Percentiles rank a stretch among this genome's conserved stretches.
Conservation (phyloP, 2,888 invertebrate genomes). For the Dolichomitus sp. region DNA sequence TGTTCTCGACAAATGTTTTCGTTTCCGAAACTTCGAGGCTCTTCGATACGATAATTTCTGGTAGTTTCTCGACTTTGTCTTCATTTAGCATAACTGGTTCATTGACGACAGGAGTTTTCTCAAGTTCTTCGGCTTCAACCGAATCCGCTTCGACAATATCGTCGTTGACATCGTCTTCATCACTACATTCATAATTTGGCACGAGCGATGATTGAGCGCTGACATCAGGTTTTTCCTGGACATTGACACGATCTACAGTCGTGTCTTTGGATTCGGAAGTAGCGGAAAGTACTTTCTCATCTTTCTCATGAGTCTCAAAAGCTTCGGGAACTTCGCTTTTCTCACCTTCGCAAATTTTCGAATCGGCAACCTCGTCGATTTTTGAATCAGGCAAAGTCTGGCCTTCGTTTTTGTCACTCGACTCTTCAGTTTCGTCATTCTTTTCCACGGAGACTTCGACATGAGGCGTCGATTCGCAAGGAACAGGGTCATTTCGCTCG, state of each 20-base stretch:
- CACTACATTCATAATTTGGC: conserved; percentile 70
- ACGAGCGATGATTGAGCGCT: conserved; percentile 66
- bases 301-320: conserved; percentile 6
- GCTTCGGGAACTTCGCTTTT: neutral
- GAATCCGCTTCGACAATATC: conserved; percentile 66
- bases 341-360: conserved; percentile 8
- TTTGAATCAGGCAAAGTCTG: neutral
- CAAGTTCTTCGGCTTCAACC: conserved; percentile 27
- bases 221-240: conserved; percentile 41
- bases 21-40: conserved; percentile 14
- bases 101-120: conserved; percentile 13
- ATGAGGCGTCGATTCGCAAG: conserved; percentile 5
- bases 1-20: conserved; percentile 15
- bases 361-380: neutral
- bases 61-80: conserved; percentile 63
- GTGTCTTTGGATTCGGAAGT: conserved; percentile 14
- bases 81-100: conserved; percentile 40
- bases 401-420: neutral
- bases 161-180: conserved; percentile 65
- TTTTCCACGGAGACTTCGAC: conserved; percentile 2
- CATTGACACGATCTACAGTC: neutral
- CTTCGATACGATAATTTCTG: conserved; percentile 86
- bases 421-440: conserved; percentile 2
- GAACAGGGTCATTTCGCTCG: neutral
- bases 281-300: neutral